These are phyloP conservation scores for Lagenorhynchus albirostris DNA, from an alignment of 2,113 vertebrate species.

Conservation along the genomic window DNA sequence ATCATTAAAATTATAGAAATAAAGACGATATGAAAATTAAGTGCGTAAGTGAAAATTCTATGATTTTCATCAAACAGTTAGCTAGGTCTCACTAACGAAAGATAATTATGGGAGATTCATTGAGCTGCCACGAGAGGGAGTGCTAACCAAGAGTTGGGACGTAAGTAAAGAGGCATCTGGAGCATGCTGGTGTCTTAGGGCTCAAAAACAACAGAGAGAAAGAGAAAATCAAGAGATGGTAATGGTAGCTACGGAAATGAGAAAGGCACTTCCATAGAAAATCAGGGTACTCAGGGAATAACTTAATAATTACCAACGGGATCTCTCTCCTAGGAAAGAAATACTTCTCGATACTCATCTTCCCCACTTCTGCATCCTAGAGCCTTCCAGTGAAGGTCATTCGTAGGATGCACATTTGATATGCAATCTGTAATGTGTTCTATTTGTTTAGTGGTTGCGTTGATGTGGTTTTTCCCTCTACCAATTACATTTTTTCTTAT, in stretches of 20 bases:
- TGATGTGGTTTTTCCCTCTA: neutral
- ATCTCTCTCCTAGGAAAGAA: neutral
- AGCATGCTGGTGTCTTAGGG: neutral
- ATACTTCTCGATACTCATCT: neutral
- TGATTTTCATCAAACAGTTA: neutral
- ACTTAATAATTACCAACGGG: neutral
- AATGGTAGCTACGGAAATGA: neutral
- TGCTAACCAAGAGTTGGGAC: neutral
- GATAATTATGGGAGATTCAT: neutral
- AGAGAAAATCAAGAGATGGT: neutral
- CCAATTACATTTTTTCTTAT: neutral
- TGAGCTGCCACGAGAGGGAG: conserved; percentile 53
- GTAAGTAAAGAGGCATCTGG: neutral
- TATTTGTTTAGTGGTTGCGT: neutral
- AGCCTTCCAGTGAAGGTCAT: neutral
- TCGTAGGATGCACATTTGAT: rapidly evolving
- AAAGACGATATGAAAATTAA: neutral
- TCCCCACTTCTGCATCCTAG: neutral
- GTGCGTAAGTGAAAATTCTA: neutral
- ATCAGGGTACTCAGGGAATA: neutral
- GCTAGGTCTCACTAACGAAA: neutral
- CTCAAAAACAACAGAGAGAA: neutral
- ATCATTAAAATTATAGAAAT: neutral
- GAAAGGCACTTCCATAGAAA: neutral
- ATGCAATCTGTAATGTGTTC: neutral